Conservation (phyloP, 1,140 invertebrate species). For the Metaphire vulgaris region DNA sequence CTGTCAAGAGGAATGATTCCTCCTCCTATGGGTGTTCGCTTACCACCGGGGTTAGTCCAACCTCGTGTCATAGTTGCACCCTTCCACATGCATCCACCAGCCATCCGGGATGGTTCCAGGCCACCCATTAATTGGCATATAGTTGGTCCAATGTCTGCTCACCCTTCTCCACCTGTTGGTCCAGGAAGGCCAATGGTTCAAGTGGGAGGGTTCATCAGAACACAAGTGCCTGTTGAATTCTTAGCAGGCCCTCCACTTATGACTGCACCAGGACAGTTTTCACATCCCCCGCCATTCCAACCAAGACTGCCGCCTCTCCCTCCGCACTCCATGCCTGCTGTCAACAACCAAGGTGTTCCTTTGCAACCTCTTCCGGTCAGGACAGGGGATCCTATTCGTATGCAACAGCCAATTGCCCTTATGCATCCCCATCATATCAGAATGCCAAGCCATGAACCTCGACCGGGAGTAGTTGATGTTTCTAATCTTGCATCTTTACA, state of each 20-base stretch:
- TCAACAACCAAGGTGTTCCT: background rate
- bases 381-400: background rate
- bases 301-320: background rate
- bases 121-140: too few relatives aligned
- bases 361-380: background rate
- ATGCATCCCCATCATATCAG: background rate
- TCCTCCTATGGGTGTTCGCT: background rate
- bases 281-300: background rate
- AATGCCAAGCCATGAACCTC: background rate
- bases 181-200: background rate
- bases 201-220: background rate
- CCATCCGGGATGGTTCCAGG: background rate
- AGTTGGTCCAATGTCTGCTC: background rate
- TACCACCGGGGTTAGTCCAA: background rate
- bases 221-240: background rate
- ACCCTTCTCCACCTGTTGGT: background rate
- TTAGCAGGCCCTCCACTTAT: background rate
- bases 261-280: background rate
- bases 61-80: background rate
- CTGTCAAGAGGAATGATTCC: background rate
- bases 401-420: background rate
- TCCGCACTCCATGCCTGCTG: background rate
- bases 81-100: background rate
- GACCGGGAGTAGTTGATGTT: background rate
- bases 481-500: background rate